These are phyloP conservation scores for Cladorhizidae sp. DNA, from an alignment of 37 sponge, comb jelly and placozoan species.

Conservation along the genomic window DNA sequence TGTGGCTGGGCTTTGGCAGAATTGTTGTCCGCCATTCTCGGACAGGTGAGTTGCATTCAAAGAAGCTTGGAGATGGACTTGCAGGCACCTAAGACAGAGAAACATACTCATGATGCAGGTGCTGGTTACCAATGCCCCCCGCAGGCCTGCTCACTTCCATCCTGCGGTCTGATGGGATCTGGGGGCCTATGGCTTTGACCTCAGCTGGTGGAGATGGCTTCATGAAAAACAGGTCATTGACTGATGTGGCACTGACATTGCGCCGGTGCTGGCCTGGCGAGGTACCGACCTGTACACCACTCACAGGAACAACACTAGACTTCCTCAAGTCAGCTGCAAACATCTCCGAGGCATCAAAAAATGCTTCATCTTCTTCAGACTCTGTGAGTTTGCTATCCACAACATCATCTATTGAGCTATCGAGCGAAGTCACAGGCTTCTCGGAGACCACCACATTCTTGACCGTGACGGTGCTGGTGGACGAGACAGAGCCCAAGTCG, in stretches of 20 bases:
- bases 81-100: slow-evolving; percentile 19
- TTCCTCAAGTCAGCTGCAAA: slow-evolving; percentile 4
- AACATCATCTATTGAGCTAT: neutral
- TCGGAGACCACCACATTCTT: neutral
- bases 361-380: slow-evolving; percentile 66
- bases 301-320: neutral
- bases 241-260: slow-evolving; percentile 36
- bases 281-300: neutral
- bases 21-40: slow-evolving; percentile 66
- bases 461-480: neutral
- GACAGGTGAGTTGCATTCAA: slow-evolving; percentile 14
- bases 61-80: slow-evolving; percentile 29
- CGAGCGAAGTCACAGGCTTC: neutral
- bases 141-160: slow-evolving; percentile 34
- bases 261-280: slow-evolving; percentile 30
- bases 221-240: slow-evolving; percentile 41
- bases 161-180: slow-evolving; percentile 10
- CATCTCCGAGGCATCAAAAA: slow-evolving; percentile 78
- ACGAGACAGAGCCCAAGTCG: neutral
- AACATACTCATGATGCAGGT: neutral
- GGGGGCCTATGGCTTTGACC: slow-evolving; percentile 7
- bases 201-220: neutral
- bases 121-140: too few species aligned
- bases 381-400: neutral
- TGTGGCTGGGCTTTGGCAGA: slow-evolving; percentile 74